phyloP scores from a whole-genome alignment of 2,113 vertebrate genomes.

The Sander lucioperca region DNA sequence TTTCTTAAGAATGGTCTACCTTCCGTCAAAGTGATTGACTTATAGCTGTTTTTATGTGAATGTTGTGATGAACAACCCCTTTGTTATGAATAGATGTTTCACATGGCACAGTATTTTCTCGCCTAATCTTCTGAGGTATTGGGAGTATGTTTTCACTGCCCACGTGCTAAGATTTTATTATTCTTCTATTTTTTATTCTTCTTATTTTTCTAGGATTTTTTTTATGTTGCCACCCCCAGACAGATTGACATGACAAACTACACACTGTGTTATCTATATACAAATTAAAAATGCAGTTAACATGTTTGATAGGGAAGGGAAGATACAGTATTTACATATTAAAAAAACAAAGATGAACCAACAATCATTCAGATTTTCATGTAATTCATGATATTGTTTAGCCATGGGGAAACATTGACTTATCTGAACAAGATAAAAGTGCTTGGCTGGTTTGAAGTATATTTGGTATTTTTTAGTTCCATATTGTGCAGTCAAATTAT shows the following conservation, averaged over 20 bases:
- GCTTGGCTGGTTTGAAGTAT: neutral
- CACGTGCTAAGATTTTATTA: slow-evolving; percentile 22
- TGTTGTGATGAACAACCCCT: slow-evolving; percentile 17
- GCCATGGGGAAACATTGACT: neutral
- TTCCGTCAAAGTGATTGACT: slow-evolving; percentile 15
- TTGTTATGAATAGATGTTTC: slow-evolving; percentile 12
- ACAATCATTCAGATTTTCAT: neutral
- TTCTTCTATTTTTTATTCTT: too few species aligned
- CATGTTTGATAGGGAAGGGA: neutral
- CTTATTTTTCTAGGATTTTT: too few species aligned
- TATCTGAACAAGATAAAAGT: neutral
- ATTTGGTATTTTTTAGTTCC: neutral
- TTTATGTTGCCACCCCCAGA: slow-evolving; percentile 9
- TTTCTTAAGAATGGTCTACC: slow-evolving; percentile 1
- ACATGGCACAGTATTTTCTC: slow-evolving; percentile 5
- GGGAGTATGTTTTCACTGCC: slow-evolving; percentile 32
- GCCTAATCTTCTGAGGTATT: slow-evolving; percentile 14
- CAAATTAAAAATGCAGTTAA: neutral
- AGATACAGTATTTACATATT: neutral
- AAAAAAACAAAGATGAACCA: neutral
- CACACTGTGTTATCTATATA: slow-evolving; percentile 25
- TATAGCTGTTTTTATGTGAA: neutral
- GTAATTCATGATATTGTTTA: slow-evolving; percentile 5
- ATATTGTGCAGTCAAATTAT: neutral
- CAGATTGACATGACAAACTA: slow-evolving; percentile 30